Evolutionary conservation across 2,888 invertebrate species (phyloP).

Genomic region (Limnephilus marmoratus): DNA sequence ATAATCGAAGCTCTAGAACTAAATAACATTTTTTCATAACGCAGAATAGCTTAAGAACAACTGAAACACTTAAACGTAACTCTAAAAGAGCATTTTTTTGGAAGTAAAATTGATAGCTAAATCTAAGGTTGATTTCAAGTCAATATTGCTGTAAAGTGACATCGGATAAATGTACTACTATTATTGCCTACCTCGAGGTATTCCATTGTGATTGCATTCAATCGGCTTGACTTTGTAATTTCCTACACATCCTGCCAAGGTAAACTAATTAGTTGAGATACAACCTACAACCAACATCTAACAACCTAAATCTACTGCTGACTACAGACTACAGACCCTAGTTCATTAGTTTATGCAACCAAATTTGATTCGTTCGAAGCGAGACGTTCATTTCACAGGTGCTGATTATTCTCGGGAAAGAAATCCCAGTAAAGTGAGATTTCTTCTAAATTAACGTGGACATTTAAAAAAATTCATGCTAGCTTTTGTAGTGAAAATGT

Average conservation of each 20-base stretch:
- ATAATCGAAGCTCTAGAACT: too few relatives aligned
- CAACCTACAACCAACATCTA: background rate
- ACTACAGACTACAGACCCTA: background rate
- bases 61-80: background rate
- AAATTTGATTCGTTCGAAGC: slow-evolving; percentile 21
- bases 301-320: background rate
- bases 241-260: slow-evolving; percentile 31
- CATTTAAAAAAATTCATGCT: background rate
- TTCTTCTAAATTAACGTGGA: background rate
- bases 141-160: background rate
- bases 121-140: background rate
- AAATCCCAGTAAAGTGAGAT: slow-evolving; percentile 4
- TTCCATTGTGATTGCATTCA: background rate
- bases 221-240: background rate
- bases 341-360: slow-evolving; percentile 19
- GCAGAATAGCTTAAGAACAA: too few relatives aligned
- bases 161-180: background rate
- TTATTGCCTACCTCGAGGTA: background rate
- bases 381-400: background rate
- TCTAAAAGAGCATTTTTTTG: background rate
- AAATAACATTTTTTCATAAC: background rate
- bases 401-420: background rate
- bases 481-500: background rate
- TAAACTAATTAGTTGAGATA: slow-evolving; percentile 23
- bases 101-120: background rate